Base-by-base conservation (phyloP, 1,140 invertebrate species). In the Chelonus insularis region DNA sequence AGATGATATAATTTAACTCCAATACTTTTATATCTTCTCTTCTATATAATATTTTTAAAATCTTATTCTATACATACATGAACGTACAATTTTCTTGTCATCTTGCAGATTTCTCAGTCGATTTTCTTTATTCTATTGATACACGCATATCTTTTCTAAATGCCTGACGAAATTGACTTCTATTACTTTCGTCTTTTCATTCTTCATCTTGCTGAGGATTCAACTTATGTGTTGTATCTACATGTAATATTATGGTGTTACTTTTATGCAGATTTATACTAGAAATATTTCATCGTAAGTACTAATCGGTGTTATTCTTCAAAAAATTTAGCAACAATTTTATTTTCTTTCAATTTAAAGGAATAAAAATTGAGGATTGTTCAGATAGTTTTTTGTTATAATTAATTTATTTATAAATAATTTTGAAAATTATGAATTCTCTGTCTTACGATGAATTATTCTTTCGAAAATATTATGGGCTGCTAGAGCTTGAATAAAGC, bases 1-100 rank as follows among this genome's bases (percentile, higher is more conserved):
- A 64, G 67, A 74, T 68, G 68, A 68, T 71, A 68, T 71, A 65
- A 62, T 71, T 18, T 45, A 50, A 25, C 47, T 50, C 47, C 9
- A 18, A 8, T 34, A 34, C 45, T 59, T n/a, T 34, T 2, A 48
- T 41, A 9, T 4, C 58, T 47, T 37, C 54, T 36, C 63, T 16
- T 57, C 2, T 11, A 11, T 39, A 3, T 43, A 12, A 20, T 37
- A 14, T 57, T 57, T 57, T 55, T 45, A 37, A 60, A 37, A 45
- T 48, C 29, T 47, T 57, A 32, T 41, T 11, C 16, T 34, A 8
- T 2, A 14, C 25, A n/a, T 11, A 25, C 12, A 16, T 7, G 12
- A 25, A 52, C 29, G 9, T 45, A 34, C 36, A 36, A 12, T 14
- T 18, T 51, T 52, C 32, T n/a, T 23, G 14, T 11, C 16, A 29